phyloP scores from a whole-genome alignment of 2,113 vertebrate species.

The Pluvialis apricaria region DNA sequence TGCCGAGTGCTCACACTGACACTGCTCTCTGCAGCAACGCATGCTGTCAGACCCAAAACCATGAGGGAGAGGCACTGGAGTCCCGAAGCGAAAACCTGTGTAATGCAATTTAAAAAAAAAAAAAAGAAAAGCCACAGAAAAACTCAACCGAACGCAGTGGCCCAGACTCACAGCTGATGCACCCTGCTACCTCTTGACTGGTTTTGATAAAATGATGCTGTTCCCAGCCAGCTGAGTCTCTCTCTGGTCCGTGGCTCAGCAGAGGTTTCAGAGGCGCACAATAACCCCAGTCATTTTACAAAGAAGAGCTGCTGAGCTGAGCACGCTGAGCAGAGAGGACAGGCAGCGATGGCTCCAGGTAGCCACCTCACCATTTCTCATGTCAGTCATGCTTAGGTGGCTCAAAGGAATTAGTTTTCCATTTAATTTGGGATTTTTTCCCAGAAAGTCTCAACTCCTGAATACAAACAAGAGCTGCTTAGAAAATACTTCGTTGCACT shows the following conservation, averaged over 20 bases:
- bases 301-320: neutral
- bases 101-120: neutral
- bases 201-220: neutral
- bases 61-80: neutral
- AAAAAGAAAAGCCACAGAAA: neutral
- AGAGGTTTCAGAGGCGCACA: neutral
- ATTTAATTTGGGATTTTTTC: neutral
- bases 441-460: neutral
- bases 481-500: neutral
- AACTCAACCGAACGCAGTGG: neutral
- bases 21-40: neutral
- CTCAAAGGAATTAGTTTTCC: neutral
- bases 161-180: neutral
- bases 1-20: accelerated
- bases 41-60: neutral
- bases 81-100: neutral
- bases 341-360: neutral
- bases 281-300: neutral
- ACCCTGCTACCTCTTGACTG: neutral
- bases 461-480: neutral
- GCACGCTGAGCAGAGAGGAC: neutral
- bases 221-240: neutral
- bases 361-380: neutral
- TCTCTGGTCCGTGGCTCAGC: neutral
- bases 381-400: neutral